Conservation (phyloP, 2,113 vertebrate species). For the Myrmecobius fasciatus region DNA sequence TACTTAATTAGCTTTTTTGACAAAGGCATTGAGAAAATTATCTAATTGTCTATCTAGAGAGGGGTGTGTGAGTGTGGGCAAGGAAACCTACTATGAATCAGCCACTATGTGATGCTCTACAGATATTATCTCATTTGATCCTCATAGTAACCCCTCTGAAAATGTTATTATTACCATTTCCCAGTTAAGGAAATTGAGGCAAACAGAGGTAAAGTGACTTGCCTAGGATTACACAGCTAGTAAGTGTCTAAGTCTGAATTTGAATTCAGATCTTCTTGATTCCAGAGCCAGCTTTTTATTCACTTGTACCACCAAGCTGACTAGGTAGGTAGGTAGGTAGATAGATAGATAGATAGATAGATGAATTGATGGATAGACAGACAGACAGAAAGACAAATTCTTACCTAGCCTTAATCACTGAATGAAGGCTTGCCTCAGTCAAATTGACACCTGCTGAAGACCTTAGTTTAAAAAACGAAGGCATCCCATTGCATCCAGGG, state of each 20-base stretch:
- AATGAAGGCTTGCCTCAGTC: no score
- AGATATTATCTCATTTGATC: neutral
- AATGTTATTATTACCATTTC: neutral
- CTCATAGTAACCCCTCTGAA: neutral
- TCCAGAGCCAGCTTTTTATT: neutral
- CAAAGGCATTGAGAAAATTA: neutral
- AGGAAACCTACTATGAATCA: neutral
- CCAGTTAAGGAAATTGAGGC: neutral
- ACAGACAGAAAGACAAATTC: neutral
- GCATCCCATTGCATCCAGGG: no score
- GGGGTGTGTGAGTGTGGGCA: neutral
- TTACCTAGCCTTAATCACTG: no score
- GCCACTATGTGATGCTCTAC: neutral
- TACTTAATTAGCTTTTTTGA: neutral
- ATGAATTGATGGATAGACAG: neutral
- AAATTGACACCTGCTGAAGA: no score
- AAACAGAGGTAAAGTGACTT: neutral
- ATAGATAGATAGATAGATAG: no score
- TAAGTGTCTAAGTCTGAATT: neutral
- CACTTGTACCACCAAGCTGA: neutral
- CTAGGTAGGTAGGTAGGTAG: neutral
- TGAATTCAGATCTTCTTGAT: neutral
- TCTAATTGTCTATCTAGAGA: neutral
- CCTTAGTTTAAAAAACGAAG: no score
- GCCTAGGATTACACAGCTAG: neutral